Base-by-base conservation (phyloP, 2,797 vertebrate species). In the Sciurus vulgaris region DNA sequence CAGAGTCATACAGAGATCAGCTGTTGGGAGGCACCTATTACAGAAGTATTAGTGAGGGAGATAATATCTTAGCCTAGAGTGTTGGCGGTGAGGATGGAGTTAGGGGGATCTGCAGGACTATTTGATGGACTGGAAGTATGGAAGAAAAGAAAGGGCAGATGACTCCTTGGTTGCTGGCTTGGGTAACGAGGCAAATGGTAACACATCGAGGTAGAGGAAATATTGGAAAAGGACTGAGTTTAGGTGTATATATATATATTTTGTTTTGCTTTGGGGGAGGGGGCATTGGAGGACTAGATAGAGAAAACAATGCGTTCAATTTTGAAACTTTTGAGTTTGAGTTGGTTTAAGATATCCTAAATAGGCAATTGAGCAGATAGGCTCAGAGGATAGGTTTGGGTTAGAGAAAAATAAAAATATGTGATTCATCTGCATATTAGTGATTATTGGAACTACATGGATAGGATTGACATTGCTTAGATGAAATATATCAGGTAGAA, bases 281-380 rank as follows among this genome's bases (percentile, higher is more conserved):
- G 33, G 38, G 22, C 38, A 17, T 84, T 91, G 24, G 78, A 90
- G 70, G 38, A 56, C 26, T 51, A 47, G 20, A 47, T 82, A 33
- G 69, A 86, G 63, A 70, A 61, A 61, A 86, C 26, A 17, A 7
- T 76, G 51, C 82, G 44, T 73, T 78, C 33, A 24, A 13, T 83
- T 90, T 93, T 78, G 35, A 82, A 86, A 49, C 4, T 90, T 74
- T 77, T 67, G 47, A 44, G 14, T 92, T 89, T 28, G 26, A 85
- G 44, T 73, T 84, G 49, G 49, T 74, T 72, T 74, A 44, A 90
- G 72, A 78, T 44, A 51, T 47, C 54, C n/a, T 61, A 49, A 79
- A 18, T 69, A 85, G 65, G 11, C 67, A 79, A 5, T 79, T 78
- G 54, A 15, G 73, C 26, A 20, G 56, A 33, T 51, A 84, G 51